Conservation (phyloP, 1,140 invertebrate genomes). For the Halictus rubicundus region DNA sequence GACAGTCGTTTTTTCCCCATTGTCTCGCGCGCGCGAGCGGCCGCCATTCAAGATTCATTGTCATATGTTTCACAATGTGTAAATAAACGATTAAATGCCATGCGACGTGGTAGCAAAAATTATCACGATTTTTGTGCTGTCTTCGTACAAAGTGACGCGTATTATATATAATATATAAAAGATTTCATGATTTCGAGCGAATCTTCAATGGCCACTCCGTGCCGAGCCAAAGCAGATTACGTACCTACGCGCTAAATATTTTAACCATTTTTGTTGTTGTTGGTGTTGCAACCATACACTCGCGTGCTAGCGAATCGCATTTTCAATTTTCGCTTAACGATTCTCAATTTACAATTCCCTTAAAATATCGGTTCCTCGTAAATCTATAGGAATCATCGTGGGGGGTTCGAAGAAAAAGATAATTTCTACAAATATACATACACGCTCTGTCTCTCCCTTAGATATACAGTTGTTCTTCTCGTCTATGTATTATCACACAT, state of each 20-base stretch:
- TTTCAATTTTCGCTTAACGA: slow-evolving; percentile 35
- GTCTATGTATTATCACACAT: slow-evolving; percentile 23
- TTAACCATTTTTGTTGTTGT: slow-evolving; percentile 12
- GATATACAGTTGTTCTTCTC: slow-evolving; percentile 15
- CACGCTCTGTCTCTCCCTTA: neutral
- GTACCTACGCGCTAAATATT: slow-evolving; percentile 52
- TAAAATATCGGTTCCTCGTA: neutral
- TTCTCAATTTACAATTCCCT: slow-evolving; percentile 13
- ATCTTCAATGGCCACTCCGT: slow-evolving; percentile 34
- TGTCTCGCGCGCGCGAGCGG: slow-evolving; percentile 21
- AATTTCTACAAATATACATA: slow-evolving; percentile 26
- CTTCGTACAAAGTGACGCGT: slow-evolving; percentile 14
- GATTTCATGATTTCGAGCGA: slow-evolving; percentile 22
- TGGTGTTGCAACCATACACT: slow-evolving; percentile 21
- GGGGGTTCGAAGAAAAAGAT: slow-evolving; percentile 8
- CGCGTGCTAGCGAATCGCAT: neutral
- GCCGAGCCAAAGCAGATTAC: slow-evolving; percentile 51
- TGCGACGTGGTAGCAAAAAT: neutral
- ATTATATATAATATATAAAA: slow-evolving; percentile 15
- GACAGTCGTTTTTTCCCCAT: slow-evolving; percentile 41
- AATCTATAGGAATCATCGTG: slow-evolving; percentile 30
- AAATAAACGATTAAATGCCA: slow-evolving; percentile 5
- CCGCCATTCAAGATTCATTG: slow-evolving; percentile 23
- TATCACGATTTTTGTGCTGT: slow-evolving; percentile 22
- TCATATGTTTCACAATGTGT: neutral